phyloP scores from a whole-genome alignment of 2,888 invertebrate genomes.

The Trimorus sp. region DNA sequence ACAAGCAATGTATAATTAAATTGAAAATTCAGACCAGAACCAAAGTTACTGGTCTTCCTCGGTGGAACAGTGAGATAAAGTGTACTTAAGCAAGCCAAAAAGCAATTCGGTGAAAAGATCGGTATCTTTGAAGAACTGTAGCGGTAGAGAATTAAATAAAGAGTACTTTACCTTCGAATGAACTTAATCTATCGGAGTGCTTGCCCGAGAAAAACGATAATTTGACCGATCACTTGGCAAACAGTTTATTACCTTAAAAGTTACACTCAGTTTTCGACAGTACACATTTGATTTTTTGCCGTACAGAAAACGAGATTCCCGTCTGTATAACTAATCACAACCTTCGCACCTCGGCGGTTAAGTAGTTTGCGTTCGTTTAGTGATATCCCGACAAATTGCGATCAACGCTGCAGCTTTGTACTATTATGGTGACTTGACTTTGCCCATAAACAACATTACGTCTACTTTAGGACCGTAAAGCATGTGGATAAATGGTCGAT shows the following conservation, averaged over 20 bases:
- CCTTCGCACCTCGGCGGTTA: conserved; percentile 8
- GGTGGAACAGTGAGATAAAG: neutral
- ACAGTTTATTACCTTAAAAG: conserved; percentile 16
- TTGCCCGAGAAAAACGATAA: neutral
- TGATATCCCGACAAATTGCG: too few relatives aligned
- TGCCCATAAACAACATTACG: conserved; percentile 25
- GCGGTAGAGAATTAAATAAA: neutral
- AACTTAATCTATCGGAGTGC: neutral
- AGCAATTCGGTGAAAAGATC: conserved; percentile 13
- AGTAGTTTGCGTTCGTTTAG: neutral
- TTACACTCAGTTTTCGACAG: conserved; percentile 16
- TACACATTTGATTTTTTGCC: neutral
- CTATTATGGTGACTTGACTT: conserved; percentile 4
- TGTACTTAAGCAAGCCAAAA: conserved; percentile 2
- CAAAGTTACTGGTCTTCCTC: too few relatives aligned
- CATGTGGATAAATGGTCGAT: conserved; percentile 31
- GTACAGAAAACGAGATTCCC: neutral
- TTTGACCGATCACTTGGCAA: conserved; percentile 12
- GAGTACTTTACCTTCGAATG: conserved; percentile 20
- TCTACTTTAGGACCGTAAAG: conserved; percentile 22
- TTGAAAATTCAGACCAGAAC: too few relatives aligned
- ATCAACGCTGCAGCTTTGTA: neutral
- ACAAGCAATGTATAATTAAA: too few relatives aligned
- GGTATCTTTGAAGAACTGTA: neutral
- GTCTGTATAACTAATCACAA: conserved; percentile 5